Conservation (phyloP, 1,140 invertebrate genomes). For the Temnothorax curvispinosus region DNA sequence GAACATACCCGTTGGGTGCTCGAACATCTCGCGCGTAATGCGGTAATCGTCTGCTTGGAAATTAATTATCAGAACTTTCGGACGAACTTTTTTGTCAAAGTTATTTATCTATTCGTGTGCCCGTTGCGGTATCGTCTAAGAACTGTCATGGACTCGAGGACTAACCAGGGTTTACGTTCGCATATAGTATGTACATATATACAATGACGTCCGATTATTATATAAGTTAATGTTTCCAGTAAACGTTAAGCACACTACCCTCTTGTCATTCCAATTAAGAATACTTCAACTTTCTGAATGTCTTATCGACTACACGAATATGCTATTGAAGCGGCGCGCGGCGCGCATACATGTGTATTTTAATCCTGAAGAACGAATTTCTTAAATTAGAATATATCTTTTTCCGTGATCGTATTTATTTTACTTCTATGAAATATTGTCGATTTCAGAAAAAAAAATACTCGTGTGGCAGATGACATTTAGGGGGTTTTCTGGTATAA, state of each 20-base stretch:
- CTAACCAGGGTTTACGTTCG: slow-evolving; percentile 85
- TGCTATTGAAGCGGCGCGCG: neutral
- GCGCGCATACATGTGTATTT: neutral
- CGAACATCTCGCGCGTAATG: slow-evolving; percentile 7
- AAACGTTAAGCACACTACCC: slow-evolving; percentile 60
- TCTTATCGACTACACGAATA: slow-evolving; percentile 36
- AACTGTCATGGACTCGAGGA: slow-evolving; percentile 81
- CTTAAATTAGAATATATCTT: neutral
- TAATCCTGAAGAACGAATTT: slow-evolving; percentile 6
- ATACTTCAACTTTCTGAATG: slow-evolving; percentile 33
- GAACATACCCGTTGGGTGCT: neutral
- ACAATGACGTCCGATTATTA: slow-evolving; percentile 67
- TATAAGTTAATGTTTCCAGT: slow-evolving; percentile 65
- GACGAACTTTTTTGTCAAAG: slow-evolving; percentile 18
- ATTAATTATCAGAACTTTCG: slow-evolving; percentile 40
- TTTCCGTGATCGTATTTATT: neutral
- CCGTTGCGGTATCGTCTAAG: slow-evolving; percentile 54
- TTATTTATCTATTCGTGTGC: slow-evolving; percentile 34
- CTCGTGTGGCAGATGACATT: slow-evolving; percentile 47
- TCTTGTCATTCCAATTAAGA: slow-evolving; percentile 63
- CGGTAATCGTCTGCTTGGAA: slow-evolving; percentile 41
- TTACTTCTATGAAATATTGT: neutral
- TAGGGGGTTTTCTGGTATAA: slow-evolving; percentile 24
- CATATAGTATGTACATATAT: slow-evolving; percentile 80
- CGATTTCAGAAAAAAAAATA: slow-evolving; percentile 9